These are phyloP conservation scores for Amiota communis DNA, from an alignment of 2,888 invertebrate species.

Conservation along the genomic window DNA sequence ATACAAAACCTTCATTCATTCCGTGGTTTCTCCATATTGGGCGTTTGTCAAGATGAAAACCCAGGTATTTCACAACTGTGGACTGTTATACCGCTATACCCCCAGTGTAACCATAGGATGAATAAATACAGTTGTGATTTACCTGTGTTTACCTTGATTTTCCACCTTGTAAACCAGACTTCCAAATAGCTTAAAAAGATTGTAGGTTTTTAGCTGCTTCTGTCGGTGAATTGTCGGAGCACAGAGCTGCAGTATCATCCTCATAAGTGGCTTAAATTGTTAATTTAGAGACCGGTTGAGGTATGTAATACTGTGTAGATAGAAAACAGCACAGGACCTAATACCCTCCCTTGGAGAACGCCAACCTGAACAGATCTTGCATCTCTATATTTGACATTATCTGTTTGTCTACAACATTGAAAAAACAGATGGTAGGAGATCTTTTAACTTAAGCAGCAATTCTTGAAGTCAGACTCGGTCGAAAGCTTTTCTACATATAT, in stretches of 20 bases:
- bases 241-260: not conserved
- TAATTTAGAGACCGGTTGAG: not conserved
- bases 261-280: not conserved
- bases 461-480: too few species aligned
- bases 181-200: not conserved
- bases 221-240: not conserved
- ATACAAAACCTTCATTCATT: too few species aligned
- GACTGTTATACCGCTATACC: not conserved
- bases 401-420: too few species aligned
- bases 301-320: too few species aligned
- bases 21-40: too few species aligned
- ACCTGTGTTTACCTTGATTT: not conserved
- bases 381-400: too few species aligned
- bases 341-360: too few species aligned
- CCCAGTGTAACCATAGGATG: not conserved
- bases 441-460: too few species aligned
- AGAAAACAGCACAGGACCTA: too few species aligned
- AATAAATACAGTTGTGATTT: not conserved
- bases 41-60: not conserved
- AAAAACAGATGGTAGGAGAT: too few species aligned
- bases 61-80: not conserved
- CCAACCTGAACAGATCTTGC: too few species aligned
- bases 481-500: too few species aligned
- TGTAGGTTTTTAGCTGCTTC: not conserved
- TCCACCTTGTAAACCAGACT: not conserved